These are phyloP conservation scores for Meta bourneti DNA, from an alignment of 2,888 invertebrate genomes.

Conservation along the genomic window DNA sequence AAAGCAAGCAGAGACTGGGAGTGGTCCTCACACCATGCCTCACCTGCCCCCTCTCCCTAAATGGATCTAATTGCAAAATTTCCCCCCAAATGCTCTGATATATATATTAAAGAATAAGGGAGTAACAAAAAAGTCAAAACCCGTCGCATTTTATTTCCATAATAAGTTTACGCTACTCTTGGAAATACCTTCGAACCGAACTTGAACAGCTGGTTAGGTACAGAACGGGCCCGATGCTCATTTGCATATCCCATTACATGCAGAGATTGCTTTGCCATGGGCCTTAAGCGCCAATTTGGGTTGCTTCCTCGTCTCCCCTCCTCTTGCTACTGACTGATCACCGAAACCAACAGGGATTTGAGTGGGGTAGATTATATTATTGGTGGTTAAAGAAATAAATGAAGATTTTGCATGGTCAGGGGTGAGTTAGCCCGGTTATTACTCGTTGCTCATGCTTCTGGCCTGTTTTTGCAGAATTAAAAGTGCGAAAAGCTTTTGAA, in stretches of 20 bases:
- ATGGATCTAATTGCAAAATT: constrained; percentile 72
- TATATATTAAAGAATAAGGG: constrained; percentile 65
- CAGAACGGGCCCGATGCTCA: constrained; percentile 52
- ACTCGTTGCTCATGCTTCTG: neutral
- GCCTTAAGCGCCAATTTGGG: constrained; percentile 72
- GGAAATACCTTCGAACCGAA: constrained; percentile 59
- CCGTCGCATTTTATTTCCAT: constrained; percentile 72
- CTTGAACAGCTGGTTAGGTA: constrained; percentile 68
- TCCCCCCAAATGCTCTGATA: constrained; percentile 59
- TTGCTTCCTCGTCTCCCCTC: constrained; percentile 38
- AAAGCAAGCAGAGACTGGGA: constrained; percentile 6
- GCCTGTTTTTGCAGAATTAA: neutral
- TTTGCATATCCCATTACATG: constrained; percentile 74
- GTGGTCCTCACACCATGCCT: neutral
- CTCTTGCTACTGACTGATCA: neutral
- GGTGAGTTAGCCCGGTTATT: neutral
- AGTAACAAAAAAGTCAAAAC: constrained; percentile 45
- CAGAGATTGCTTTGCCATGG: constrained; percentile 48
- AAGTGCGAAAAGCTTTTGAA: neutral
- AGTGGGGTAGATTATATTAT: constrained; percentile 61
- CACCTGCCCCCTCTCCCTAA: constrained; percentile 11
- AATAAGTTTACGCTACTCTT: constrained; percentile 66
- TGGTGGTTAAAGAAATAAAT: constrained; percentile 67
- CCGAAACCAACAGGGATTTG: constrained; percentile 30
- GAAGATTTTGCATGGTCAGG: constrained; percentile 34